Evolutionary conservation across 2,888 invertebrate species (phyloP), one percentile per base, ranked within the genome.

Genomic region (Hypselothyrea guttata): DNA sequence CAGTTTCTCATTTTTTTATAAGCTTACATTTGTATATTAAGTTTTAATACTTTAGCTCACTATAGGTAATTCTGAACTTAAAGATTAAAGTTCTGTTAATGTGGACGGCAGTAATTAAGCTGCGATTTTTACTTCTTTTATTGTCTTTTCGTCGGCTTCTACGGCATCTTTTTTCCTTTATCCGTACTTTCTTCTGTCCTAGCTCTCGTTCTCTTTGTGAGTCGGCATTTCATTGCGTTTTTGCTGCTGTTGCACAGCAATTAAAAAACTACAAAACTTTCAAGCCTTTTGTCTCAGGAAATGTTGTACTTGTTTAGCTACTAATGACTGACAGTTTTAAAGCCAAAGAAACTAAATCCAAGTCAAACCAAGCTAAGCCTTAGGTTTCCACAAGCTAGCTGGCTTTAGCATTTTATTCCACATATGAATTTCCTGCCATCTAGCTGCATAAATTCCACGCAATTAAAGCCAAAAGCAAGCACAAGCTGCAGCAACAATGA

Each of bases 401-500:
- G 9, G 48, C 44, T 55, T 59, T 40, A 42, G 37, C 35, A 33
- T 37, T 41, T 54, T 62, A 40, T 37, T 7, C 30, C 45, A 15
- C 57, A 33, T 49, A 12, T 46, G 44, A 47, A 47, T 52, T 60
- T 42, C 42, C 35, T 42, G 30, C 22, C 35, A 35, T 27, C 18
- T 54, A 30, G 46, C 28, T 57, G 45, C 49, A 59, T 47, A 58
- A 66, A 54, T 62, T 70, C 42, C 44, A 58, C 47, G 53, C 57
- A 56, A 58, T 60, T 74, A 55, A 54, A 41, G 45, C 35, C n/a
- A n/a, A n/a, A n/a, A n/a, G 33, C 33, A 27, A 38, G 40, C 51
- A 53, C 16, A 54, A 58, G 51, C 53, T 49, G 18, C 59, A 61
- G n/a, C 56, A 66, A 72, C 71, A 72, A 72, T 62, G 56, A 56